phyloP scores from a whole-genome alignment of 92 coral and sea anemone genomes.

The Epizoanthus illoricatus region DNA sequence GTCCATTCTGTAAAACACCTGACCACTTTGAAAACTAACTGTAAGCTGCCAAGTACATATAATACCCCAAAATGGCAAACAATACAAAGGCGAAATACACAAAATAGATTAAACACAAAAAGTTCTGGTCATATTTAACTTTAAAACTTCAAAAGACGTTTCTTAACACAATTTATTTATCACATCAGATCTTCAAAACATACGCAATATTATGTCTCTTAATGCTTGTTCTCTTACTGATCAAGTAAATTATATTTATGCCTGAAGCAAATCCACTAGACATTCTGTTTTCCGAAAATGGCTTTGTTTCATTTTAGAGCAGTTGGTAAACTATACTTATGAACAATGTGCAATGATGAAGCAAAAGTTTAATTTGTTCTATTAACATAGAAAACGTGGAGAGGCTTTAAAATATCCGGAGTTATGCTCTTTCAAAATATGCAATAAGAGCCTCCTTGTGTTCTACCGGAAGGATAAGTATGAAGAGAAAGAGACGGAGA shows the following conservation, averaged over 20 bases:
- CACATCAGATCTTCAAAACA: constrained; percentile 4
- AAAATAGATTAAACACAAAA: background rate
- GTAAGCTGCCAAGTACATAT: constrained; percentile 7
- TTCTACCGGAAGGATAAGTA: constrained; percentile 14
- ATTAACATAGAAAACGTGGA: background rate
- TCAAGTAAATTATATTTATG: background rate
- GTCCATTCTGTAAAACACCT: constrained; percentile 19
- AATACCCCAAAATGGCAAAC: background rate
- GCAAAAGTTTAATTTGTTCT: background rate
- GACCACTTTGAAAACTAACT: background rate
- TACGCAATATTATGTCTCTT: background rate
- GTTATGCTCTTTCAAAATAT: background rate
- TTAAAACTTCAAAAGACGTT: constrained; percentile 27
- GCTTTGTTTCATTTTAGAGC: constrained; percentile 1
- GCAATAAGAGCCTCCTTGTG: background rate
- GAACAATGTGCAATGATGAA: constrained; percentile 4
- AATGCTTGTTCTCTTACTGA: background rate
- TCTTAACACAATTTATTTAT: background rate
- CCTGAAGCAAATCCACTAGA: constrained; percentile 11
- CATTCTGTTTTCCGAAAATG: background rate
- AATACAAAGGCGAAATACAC: background rate
- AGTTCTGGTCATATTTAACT: too few relatives aligned
- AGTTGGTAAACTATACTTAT: background rate
- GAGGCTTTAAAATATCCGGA: constrained; percentile 9
- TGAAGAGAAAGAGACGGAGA: background rate